Conservation (phyloP, 1,140 invertebrate species). For the Protaetia brevitarsis region DNA sequence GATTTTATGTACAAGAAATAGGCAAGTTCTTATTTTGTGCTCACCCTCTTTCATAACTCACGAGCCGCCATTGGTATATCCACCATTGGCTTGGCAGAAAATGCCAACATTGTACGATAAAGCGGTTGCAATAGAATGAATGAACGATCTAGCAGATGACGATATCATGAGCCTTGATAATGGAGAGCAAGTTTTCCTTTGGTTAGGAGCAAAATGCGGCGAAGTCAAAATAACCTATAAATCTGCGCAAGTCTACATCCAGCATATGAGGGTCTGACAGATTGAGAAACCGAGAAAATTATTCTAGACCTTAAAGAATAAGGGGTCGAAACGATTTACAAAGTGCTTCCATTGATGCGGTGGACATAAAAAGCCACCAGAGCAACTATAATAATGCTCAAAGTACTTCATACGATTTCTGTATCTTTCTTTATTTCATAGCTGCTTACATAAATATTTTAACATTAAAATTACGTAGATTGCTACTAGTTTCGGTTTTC, state of each 20-base stretch:
- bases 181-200: conserved; percentile 96
- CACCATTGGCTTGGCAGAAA: no score
- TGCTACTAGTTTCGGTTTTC: no score
- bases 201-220: conserved; percentile 93
- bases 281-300: conserved; percentile 88
- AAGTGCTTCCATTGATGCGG: conserved; percentile 99
- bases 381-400: conserved; percentile 57
- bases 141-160: conserved; percentile 97
- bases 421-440: background rate
- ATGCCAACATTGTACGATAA: no score
- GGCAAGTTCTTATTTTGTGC: no score
- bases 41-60: no score
- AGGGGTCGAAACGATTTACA: conserved; percentile 90
- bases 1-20: no score
- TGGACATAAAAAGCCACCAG: conserved; percentile 67
- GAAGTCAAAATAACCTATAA: conserved; percentile 99
- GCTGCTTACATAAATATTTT: no score
- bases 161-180: conserved; percentile 99
- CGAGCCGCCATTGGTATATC: no score
- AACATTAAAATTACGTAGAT: no score
- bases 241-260: conserved; percentile 98
- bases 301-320: conserved; percentile 94
- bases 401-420: background rate
- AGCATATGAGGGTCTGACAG: conserved; percentile 94
- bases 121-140: no score